Evolutionary conservation across 2,113 vertebrate genomes (phyloP), one percentile per base, ranked within the genome.

Genomic region (Tricholaema leucomelas): DNA sequence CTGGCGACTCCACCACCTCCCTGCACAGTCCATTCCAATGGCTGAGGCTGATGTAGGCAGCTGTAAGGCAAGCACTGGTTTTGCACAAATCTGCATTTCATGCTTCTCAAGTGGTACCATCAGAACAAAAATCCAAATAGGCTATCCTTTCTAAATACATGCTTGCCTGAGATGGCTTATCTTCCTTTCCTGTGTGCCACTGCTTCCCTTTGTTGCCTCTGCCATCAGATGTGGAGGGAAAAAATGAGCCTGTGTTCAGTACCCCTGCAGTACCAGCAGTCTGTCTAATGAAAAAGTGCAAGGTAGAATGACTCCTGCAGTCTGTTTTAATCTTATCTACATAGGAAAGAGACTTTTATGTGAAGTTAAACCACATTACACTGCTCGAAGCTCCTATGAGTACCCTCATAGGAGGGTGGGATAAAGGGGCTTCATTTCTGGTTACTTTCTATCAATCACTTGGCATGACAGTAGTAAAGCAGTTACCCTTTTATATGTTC

Each of bases 231-330:
- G 9, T 36, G 42, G 25, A 92, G 75, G 21, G 21, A 55, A 80
- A 89, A 94, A 93, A 83, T 3, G 36, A 73, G 87, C 46, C 72
- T 36, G 46, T 93, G 81, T 73, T 93, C 85, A 87, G 81, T 71
- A 91, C 52, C 81, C 72, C 64, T 64, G 85, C 0, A 0, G 56
- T 52, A 92, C 17, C 52, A 87, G 71, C 90, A 95, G 87, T 74
- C 80, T 96, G 69, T 59, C 79, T 94, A 92, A 94, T 94, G 83
- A 93, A 91, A 94, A 93, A 89, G 55, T 74, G 65, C 42, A 93
- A 95, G 91, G 94, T 85, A 96, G 93, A 94, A 85, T 81, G 91
- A 91, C 28, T 56, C 64, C 64, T 80, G 75, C 75, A 94, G 89
- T 88, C 92, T 92, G 82, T 94, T 94, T 91, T 64, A 85, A 87